phyloP scores from a whole-genome alignment of 2,113 vertebrate species.

The Cavia porcellus region DNA sequence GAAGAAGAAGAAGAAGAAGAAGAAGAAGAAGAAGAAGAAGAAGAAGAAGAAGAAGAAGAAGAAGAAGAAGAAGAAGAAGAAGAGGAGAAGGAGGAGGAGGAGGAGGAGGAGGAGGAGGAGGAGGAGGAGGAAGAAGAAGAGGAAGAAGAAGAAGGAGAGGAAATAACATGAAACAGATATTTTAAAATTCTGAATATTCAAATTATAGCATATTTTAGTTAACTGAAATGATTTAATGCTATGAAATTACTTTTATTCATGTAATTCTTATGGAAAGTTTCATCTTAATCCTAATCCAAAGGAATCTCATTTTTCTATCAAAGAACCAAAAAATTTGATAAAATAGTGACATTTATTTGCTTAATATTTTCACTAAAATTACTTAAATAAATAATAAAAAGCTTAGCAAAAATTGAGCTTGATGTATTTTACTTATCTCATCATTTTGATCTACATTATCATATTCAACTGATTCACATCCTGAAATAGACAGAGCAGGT shows the following conservation, averaged over 20 bases:
- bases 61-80: no score
- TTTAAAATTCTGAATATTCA: not conserved
- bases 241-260: conserved; percentile 15
- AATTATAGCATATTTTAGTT: not conserved
- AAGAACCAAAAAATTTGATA: not conserved
- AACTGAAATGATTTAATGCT: conserved; percentile 37
- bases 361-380: not conserved
- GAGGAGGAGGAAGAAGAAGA: no score
- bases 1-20: no score
- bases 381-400: not conserved
- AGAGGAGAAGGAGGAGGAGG: no score
- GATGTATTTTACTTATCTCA: not conserved
- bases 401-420: not conserved
- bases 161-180: not conserved
- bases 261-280: not conserved
- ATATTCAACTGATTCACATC: not conserved
- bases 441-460: not conserved
- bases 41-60: no score
- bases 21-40: no score
- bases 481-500: not conserved
- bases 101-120: no score
- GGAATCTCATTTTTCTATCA: not conserved
- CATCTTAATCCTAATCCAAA: not conserved
- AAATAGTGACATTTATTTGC: conserved; percentile 10
- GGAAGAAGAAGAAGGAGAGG: no score